These are phyloP conservation scores for Hydrozoanthus tunicans DNA, from an alignment of 64 coral and sea anemone species.

Conservation along the genomic window DNA sequence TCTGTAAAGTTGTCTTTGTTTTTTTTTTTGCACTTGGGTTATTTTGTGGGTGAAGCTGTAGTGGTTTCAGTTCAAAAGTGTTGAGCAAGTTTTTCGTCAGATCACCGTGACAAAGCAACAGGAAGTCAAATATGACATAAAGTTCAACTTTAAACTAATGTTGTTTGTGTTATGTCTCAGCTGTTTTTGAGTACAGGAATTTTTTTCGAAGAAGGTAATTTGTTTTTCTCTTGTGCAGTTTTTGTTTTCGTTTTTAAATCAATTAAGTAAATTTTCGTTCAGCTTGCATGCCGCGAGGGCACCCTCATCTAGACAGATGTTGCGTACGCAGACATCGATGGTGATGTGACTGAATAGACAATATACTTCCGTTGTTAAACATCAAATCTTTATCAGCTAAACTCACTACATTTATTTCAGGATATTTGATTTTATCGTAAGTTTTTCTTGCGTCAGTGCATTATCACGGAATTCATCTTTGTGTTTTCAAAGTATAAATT, in stretches of 20 bases:
- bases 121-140: conserved; percentile 13
- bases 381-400: not conserved
- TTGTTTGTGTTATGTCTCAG: conserved; percentile 56
- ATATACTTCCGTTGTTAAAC: not conserved
- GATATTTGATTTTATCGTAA: not conserved
- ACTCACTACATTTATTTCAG: not conserved
- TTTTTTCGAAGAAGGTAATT: not conserved
- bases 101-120: not conserved
- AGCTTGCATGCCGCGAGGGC: not conserved
- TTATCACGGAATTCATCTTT: too few relatives aligned
- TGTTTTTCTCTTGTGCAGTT: not conserved
- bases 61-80: not conserved
- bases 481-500: too few relatives aligned
- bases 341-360: not conserved
- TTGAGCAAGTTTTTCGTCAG: not conserved
- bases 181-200: conserved; percentile 8
- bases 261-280: conserved; percentile 5
- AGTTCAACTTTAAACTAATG: not conserved
- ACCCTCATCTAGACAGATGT: not conserved
- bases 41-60: not conserved
- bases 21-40: not conserved
- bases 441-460: too few relatives aligned
- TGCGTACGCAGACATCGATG: not conserved
- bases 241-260: not conserved
- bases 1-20: conserved; percentile 27